Evolutionary conservation across 2,888 invertebrate species (phyloP).

Genomic region (Drosophila rubida): DNA sequence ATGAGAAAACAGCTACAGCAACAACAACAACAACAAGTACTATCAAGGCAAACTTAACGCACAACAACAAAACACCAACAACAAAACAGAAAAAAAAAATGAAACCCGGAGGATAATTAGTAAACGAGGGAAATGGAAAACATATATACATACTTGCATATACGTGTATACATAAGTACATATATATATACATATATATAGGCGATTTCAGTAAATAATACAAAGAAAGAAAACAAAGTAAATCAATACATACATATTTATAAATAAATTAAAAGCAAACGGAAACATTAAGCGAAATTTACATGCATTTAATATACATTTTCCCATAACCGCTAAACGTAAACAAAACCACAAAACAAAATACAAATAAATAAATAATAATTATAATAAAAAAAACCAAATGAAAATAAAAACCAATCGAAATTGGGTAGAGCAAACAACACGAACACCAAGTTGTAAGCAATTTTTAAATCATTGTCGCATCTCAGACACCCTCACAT

Average conservation of each 20-base stretch:
- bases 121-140: constrained; percentile 9
- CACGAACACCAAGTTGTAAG: constrained; percentile 54
- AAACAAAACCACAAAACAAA: constrained; percentile 27
- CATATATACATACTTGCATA: constrained; percentile 33
- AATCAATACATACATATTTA: constrained; percentile 54
- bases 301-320: constrained; percentile 77
- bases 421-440: constrained; percentile 18
- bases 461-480: constrained; percentile 73
- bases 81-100: constrained; percentile 36
- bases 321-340: constrained; percentile 70
- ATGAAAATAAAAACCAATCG: constrained; percentile 22
- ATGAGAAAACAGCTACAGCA: constrained; percentile 33
- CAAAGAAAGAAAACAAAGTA: constrained; percentile 30
- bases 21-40: constrained; percentile 19
- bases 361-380: constrained; percentile 32
- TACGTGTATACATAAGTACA: constrained; percentile 22
- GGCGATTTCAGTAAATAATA: constrained; percentile 49
- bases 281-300: constrained; percentile 65
- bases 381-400: constrained; percentile 31
- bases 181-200: constrained; percentile 35
- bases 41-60: constrained; percentile 50
- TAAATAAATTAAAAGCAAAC: constrained; percentile 45
- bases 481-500: constrained; percentile 59
- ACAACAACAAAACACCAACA: constrained; percentile 42
- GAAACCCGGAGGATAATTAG: constrained; percentile 30